Conservation (phyloP, 2,797 vertebrate species). For the Gallinago solitaria region DNA sequence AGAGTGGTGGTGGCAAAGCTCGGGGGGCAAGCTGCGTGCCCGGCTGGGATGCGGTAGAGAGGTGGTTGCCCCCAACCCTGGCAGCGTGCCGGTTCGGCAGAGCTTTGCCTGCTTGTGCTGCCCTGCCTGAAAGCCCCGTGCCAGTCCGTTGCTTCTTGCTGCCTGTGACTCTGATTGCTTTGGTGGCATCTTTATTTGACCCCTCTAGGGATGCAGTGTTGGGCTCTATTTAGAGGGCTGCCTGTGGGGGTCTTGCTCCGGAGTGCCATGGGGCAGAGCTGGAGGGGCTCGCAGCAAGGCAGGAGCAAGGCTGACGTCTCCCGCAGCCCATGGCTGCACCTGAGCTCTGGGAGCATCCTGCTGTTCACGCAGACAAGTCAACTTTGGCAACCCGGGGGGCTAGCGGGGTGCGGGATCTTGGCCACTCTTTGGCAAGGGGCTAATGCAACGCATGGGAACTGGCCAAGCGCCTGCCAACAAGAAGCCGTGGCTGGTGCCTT, state of each 20-base stretch:
- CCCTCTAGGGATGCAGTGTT: not conserved
- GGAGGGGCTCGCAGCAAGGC: not conserved
- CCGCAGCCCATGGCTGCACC: not conserved
- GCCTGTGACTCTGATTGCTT: not conserved
- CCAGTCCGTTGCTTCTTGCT: not conserved
- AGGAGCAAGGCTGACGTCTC: not conserved
- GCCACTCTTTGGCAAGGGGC: not conserved
- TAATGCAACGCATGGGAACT: not conserved
- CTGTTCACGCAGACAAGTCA: accelerated
- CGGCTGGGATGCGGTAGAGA: accelerated
- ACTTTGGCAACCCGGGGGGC: accelerated
- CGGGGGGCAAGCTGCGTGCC: not conserved
- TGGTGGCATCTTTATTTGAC: not conserved
- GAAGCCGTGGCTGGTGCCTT: not conserved
- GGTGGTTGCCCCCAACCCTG: not conserved
- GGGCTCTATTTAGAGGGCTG: not conserved
- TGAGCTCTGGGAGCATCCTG: not conserved
- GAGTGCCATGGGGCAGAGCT: not conserved
- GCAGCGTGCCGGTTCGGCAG: accelerated
- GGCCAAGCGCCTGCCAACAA: not conserved
- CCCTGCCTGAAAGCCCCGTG: not conserved
- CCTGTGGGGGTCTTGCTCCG: not conserved
- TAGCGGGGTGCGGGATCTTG: accelerated
- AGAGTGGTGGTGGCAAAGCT: not conserved
- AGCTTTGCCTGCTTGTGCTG: not conserved